Percentiles rank a stretch among this genome's conserved stretches.
Evolutionary conservation across 1,140 invertebrate species (phyloP).

Genomic region (Homarus americanus): DNA sequence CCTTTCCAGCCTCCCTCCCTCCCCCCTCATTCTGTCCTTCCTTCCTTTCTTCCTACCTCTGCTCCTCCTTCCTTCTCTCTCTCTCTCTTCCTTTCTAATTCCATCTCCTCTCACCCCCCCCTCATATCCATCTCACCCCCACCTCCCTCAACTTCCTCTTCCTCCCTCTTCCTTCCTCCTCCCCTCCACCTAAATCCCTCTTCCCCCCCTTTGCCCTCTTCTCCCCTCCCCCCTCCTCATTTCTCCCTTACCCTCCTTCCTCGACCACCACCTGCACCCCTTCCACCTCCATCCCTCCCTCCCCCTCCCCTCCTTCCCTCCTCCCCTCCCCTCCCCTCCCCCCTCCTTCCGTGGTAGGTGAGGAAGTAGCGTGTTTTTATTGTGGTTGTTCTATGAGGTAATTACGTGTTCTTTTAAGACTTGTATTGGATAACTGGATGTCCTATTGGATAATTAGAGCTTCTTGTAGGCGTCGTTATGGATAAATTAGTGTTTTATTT

Average conservation of each 20-base stretch:
- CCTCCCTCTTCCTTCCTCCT: neutral
- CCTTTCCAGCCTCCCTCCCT: no score
- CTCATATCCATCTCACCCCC: neutral
- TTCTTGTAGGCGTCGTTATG: slow-evolving; percentile 19
- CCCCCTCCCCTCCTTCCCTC: neutral
- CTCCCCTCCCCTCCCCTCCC: neutral
- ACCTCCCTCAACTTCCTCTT: neutral
- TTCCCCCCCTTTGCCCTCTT: neutral
- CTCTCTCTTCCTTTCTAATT: neutral
- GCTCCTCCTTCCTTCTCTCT: neutral
- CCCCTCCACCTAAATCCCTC: neutral
- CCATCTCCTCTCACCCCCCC: no score
- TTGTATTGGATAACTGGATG: slow-evolving; percentile 45
- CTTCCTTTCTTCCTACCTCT: neutral
- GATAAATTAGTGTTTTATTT: neutral
- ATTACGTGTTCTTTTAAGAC: neutral
- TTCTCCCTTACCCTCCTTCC: neutral
- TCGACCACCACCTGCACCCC: neutral
- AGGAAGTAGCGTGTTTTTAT: neutral
- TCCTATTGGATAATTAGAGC: slow-evolving; percentile 39
- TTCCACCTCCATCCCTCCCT: neutral
- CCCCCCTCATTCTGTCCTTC: neutral
- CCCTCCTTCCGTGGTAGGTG: neutral
- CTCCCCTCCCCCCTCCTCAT: no score
- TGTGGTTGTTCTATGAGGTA: neutral